Base-by-base conservation (phyloP, 1,140 invertebrate species). In the Achroia grisella region DNA sequence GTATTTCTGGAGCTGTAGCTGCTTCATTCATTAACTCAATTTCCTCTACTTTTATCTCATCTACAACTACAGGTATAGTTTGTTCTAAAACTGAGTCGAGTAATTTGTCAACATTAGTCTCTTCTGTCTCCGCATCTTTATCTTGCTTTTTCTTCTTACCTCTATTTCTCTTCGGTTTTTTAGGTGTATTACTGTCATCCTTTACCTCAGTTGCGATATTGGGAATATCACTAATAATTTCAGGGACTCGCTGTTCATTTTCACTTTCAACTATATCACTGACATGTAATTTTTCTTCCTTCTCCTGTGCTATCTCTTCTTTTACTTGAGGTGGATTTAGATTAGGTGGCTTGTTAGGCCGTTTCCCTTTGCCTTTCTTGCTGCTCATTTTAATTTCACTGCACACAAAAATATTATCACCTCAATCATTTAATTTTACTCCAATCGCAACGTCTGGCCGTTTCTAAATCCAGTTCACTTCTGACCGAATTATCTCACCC, bases 121-220 rank as follows among this genome's bases (percentile, higher is more conserved):
- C 57, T 14, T 62, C 49, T 45, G 52, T 42, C 10, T 43, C 59
- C 17, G 17, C 6, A 44, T 62, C 54, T 48, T 48, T 53, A 17
- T 46, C 43, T 4, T 41, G 15, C 50, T 66, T 62, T 43, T 81
- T 82, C 56, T 84, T 80, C 44, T 77, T 84, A 45, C 67, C 63
- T 67, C 71, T 74, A 33, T 66, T 77, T 48, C 80, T 63, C 56
- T 84, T 79, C 4, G 80, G 80, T 60, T 80, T 79, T n/a, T 74
- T 72, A 2, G 80, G 77, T 11, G 48, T 33, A n/a, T 71, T 63
- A 52, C 9, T 42, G 33, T 43, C 39, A 12, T 56, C 39, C 35
- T 52, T 52, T 4, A 39, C 31, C 42, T 67, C 55, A 31, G 33
- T 29, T 30, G 29, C 8, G 17, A 43, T 36, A 34, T 17, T 10